Evolutionary conservation across 1,140 invertebrate genomes (phyloP).

Genomic region (Drosophila mojavensis): DNA sequence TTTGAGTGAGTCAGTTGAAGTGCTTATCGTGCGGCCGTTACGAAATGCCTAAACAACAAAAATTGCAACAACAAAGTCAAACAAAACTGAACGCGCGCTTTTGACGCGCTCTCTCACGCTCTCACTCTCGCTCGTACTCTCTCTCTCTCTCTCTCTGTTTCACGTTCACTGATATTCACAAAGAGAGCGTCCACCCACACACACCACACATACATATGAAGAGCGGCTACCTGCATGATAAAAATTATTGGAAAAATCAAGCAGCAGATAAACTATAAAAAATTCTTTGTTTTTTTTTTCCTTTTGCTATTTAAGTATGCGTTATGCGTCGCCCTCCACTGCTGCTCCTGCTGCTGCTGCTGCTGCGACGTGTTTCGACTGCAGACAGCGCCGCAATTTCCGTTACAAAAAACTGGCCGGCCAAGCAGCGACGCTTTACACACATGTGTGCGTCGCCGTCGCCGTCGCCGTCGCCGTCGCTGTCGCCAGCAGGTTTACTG

Average conservation of each 20-base stretch:
- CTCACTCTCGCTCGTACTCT: not conserved
- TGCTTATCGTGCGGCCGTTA: conserved; percentile 34
- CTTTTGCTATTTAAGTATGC: conserved; percentile 52
- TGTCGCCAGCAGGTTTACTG: conserved; percentile 22
- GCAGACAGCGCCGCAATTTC: conserved; percentile 61
- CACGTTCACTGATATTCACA: not conserved
- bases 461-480: conserved; percentile 12
- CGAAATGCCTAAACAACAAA: conserved; percentile 31
- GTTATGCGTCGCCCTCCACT: conserved; percentile 2
- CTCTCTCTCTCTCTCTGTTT: not conserved
- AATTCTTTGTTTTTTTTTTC: conserved; percentile 16
- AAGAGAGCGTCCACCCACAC: conserved; percentile 22
- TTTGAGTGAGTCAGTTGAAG: conserved; percentile 30
- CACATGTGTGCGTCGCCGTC: conserved; percentile 27
- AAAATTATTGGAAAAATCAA: conserved; percentile 46
- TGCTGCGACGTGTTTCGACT: conserved; percentile 62
- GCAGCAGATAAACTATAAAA: conserved; percentile 12
- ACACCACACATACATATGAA: conserved; percentile 6
- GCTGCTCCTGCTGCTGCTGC: not conserved
- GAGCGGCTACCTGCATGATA: conserved; percentile 32
- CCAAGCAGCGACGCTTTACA: conserved; percentile 43
- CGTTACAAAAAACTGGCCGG: conserved; percentile 79
- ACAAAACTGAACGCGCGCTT: conserved; percentile 25
- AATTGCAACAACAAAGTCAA: conserved; percentile 18
- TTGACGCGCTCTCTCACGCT: not conserved